phyloP scores from a whole-genome alignment of 2,113 vertebrate species.

The Calidris pugnax region DNA sequence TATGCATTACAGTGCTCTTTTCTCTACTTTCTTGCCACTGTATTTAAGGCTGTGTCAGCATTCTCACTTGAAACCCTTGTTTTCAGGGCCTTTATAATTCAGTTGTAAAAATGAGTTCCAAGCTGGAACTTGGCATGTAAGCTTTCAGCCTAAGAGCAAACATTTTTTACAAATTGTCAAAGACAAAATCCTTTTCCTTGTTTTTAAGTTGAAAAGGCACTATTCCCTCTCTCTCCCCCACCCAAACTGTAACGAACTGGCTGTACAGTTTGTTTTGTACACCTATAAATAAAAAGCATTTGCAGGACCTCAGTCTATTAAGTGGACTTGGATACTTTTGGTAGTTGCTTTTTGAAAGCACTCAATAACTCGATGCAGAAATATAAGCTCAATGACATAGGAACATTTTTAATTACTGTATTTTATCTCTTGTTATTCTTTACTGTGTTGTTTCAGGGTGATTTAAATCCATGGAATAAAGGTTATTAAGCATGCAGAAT shows the following conservation, averaged over 20 bases:
- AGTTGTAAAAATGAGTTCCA: conserved; percentile 71
- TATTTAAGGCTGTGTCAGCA: conserved; percentile 67
- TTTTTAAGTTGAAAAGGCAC: conserved; percentile 36
- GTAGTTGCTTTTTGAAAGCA: conserved; percentile 6
- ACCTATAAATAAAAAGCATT: conserved; percentile 52
- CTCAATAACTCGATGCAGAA: conserved; percentile 28
- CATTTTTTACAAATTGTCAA: conserved; percentile 58
- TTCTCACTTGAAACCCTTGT: conserved; percentile 37
- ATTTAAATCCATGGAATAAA: background rate
- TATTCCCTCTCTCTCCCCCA: background rate
- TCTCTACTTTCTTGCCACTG: conserved; percentile 32
- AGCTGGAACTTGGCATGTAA: conserved; percentile 62
- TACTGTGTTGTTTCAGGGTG: background rate
- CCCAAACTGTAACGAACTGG: conserved; percentile 36
- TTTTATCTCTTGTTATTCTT: background rate
- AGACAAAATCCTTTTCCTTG: conserved; percentile 28
- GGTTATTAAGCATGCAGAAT: background rate
- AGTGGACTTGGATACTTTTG: background rate
- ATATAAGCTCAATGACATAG: background rate
- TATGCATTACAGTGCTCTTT: conserved; percentile 6
- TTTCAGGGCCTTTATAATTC: conserved; percentile 63
- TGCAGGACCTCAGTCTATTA: conserved; percentile 8
- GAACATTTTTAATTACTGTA: background rate
- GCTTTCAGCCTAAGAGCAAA: conserved; percentile 51
- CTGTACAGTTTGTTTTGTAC: background rate